Percentiles rank a stretch among this genome's conserved stretches.
Evolutionary conservation across 2,888 invertebrate genomes (phyloP).

Genomic region (Uropetala carovei): DNA sequence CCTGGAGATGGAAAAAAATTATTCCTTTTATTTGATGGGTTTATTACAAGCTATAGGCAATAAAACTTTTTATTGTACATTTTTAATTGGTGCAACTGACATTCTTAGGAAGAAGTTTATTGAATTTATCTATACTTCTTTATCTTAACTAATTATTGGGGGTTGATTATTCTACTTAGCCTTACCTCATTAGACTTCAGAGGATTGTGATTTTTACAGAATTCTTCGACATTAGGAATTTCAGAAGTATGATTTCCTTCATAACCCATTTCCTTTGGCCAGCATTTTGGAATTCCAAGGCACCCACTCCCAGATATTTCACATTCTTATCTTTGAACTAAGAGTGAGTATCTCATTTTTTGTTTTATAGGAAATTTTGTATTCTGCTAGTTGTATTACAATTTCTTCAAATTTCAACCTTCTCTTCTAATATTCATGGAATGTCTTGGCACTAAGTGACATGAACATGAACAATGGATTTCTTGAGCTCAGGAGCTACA

Average conservation of each 20-base stretch:
- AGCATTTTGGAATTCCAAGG: background rate
- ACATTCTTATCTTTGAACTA: background rate
- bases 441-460: constrained; percentile 17
- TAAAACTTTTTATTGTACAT: background rate
- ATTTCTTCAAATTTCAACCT: background rate
- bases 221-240: background rate
- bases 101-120: background rate
- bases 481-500: constrained; percentile 21
- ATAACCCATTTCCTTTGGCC: background rate
- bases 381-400: background rate
- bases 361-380: background rate
- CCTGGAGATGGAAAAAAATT: background rate
- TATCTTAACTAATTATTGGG: background rate
- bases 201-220: background rate
- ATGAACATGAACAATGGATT: background rate
- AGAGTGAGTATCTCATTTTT: constrained; percentile 10
- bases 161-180: background rate
- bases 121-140: background rate
- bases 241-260: background rate
- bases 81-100: background rate
- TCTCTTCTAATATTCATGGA: background rate
- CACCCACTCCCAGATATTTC: constrained; percentile 19
- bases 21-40: too few relatives aligned
- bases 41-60: too few relatives aligned
- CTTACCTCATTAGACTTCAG: background rate